Evolutionary conservation across 2,888 invertebrate species (phyloP).

Genomic region (Oxyscelio sp.): DNA sequence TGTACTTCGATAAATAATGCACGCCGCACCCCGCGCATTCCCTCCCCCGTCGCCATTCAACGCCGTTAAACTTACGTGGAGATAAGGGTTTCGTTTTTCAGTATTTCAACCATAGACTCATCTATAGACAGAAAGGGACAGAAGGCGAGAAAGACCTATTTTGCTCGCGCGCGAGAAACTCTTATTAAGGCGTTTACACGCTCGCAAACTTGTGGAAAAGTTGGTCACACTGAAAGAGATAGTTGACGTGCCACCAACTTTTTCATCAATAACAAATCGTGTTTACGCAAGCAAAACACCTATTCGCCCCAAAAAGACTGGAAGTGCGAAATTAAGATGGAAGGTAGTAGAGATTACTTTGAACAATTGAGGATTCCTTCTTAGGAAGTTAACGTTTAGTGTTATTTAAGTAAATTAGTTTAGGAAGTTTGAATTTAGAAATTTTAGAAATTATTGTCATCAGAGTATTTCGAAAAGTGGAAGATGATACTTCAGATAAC

Average conservation of each 20-base stretch:
- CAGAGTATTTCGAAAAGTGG: no score
- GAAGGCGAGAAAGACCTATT: slow-evolving; percentile 44
- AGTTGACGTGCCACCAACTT: slow-evolving; percentile 39
- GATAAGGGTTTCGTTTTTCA: no score
- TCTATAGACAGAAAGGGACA: slow-evolving; percentile 63
- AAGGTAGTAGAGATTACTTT: not conserved
- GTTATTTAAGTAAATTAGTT: no score
- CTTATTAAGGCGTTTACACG: slow-evolving; percentile 56
- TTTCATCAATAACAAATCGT: slow-evolving; percentile 49
- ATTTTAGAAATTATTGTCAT: no score
- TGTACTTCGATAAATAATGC: no score
- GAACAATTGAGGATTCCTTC: not conserved
- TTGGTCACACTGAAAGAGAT: slow-evolving; percentile 32
- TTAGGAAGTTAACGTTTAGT: not conserved
- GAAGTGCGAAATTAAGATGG: not conserved
- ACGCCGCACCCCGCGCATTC: no score
- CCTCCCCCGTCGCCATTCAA: no score
- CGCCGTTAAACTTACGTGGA: no score
- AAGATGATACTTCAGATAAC: no score
- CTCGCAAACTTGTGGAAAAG: slow-evolving; percentile 34
- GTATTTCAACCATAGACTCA: no score
- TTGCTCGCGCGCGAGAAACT: slow-evolving; percentile 27
- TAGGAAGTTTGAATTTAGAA: no score
- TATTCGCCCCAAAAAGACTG: slow-evolving; percentile 7
- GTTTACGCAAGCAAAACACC: slow-evolving; percentile 32